Percentiles rank a stretch among this genome's conserved stretches.
Evolutionary conservation across 2,797 vertebrate genomes (phyloP).

Genomic region (Picus viridis): DNA sequence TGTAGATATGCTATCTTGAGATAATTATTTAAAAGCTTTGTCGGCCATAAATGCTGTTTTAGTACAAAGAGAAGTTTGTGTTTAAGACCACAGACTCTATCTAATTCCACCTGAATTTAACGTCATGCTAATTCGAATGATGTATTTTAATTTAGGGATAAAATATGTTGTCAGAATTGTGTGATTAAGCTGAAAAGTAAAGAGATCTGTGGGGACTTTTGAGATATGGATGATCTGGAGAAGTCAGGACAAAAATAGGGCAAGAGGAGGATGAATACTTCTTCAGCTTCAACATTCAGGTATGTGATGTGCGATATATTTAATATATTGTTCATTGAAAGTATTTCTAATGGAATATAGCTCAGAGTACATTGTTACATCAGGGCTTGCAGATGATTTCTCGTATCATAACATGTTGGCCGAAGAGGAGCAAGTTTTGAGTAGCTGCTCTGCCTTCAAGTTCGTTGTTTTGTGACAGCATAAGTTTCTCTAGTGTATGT

Average conservation of each 20-base stretch:
- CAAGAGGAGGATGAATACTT: background rate
- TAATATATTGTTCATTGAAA: background rate
- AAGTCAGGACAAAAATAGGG: background rate
- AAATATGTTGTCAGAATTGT: background rate
- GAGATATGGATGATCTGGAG: background rate
- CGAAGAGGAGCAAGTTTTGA: background rate
- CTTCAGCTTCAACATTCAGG: background rate
- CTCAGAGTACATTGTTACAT: background rate
- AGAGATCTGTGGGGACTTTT: background rate
- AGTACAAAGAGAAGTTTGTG: background rate
- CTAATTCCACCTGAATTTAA: background rate
- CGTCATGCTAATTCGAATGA: background rate
- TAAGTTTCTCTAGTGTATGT: background rate
- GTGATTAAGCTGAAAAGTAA: background rate
- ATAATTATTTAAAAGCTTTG: background rate
- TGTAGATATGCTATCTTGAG: background rate
- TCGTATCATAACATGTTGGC: background rate
- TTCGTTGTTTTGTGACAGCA: background rate
- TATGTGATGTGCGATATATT: fast-evolving
- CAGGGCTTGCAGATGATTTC: background rate
- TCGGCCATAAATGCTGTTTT: background rate
- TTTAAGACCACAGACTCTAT: background rate
- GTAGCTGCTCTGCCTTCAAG: background rate
- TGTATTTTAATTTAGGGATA: background rate
- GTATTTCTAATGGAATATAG: background rate